phyloP scores from a whole-genome alignment of 2,113 vertebrate species.

The Felis chaus region DNA sequence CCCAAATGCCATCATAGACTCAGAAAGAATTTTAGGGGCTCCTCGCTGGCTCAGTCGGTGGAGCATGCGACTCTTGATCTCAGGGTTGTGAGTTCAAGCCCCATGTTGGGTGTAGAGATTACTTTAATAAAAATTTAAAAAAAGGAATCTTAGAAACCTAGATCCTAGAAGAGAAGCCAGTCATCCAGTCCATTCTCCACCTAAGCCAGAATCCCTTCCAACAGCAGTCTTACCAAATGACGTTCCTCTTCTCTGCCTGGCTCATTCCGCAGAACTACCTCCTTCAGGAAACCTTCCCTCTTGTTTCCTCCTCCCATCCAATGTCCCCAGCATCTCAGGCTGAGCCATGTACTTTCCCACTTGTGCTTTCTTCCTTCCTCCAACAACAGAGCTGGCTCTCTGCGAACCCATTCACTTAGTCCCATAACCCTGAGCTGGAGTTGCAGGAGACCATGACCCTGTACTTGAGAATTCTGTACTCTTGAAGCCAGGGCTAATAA shows the following conservation, averaged over 20 bases:
- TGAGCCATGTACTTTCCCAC: not conserved
- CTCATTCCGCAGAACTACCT: not conserved
- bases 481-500: not conserved
- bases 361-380: not conserved
- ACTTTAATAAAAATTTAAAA: not conserved
- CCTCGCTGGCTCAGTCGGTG: not conserved
- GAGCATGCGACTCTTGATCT: not conserved
- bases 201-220: not conserved
- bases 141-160: not conserved
- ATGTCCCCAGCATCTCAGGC: not conserved
- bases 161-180: not conserved
- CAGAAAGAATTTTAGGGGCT: not conserved
- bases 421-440: not conserved
- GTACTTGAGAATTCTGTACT: not conserved
- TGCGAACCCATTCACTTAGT: not conserved
- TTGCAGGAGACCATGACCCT: not conserved
- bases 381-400: not conserved
- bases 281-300: conserved; percentile 16
- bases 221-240: not conserved
- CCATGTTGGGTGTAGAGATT: not conserved
- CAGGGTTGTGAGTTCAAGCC: not conserved
- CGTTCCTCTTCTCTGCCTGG: not conserved
- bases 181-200: not conserved
- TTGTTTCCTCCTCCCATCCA: not conserved
- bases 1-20: not conserved